These are phyloP conservation scores for Poicephalus meyeri DNA, from an alignment of 2,113 vertebrate genomes.

Conservation along the genomic window DNA sequence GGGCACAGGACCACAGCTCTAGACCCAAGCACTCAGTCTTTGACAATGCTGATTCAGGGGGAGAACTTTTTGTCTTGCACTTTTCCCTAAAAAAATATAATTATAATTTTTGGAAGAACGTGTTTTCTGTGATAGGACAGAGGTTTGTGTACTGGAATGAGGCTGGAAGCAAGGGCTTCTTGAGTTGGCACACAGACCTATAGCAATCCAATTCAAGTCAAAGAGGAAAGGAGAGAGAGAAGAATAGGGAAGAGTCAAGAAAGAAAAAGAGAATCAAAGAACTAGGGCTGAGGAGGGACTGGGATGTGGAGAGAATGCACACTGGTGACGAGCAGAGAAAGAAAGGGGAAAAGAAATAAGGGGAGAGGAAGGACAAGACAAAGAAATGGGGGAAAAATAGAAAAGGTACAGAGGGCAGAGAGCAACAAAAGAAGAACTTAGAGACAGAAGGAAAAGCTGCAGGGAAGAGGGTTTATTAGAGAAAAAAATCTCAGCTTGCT, in stretches of 20 bases:
- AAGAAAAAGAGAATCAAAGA: background rate
- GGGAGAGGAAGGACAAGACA: background rate
- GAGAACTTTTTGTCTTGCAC: background rate
- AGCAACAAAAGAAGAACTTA: constrained; percentile 49
- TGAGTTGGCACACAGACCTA: background rate
- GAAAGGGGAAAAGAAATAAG: constrained; percentile 16
- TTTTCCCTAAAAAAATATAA: background rate
- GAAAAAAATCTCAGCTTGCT: constrained; percentile 56
- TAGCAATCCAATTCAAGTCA: background rate
- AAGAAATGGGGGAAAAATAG: constrained; percentile 24
- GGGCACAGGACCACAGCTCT: background rate
- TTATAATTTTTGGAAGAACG: background rate
- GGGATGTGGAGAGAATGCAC: background rate
- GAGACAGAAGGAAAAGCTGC: constrained; percentile 70
- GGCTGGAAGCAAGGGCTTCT: background rate
- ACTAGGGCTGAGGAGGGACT: background rate
- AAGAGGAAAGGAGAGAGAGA: background rate
- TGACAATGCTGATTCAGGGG: background rate
- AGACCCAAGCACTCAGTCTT: background rate
- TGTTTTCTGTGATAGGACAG: background rate
- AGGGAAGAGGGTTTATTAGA: constrained; percentile 70
- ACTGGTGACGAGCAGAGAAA: background rate
- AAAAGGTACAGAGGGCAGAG: constrained; percentile 57
- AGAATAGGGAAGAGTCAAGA: background rate
- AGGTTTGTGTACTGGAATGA: background rate